A percentile compares a stretch with the other conserved stretches of the same genome.
Evolutionary conservation across 2,113 vertebrate species (phyloP).

Genomic region (Microtus richardsoni): DNA sequence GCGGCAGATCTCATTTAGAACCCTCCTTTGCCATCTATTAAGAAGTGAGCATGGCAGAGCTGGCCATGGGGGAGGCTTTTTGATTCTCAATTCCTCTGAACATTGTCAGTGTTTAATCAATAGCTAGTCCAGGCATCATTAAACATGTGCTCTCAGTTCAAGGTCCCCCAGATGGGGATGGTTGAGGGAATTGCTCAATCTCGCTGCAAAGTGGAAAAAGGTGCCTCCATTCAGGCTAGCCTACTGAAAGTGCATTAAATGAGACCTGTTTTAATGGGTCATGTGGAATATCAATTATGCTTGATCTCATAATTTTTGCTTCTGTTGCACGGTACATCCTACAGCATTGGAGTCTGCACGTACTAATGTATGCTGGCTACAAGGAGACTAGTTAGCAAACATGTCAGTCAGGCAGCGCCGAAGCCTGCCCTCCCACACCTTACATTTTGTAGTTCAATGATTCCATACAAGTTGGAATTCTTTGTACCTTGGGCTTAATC

Average conservation of each 20-base stretch:
- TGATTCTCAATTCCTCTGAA: conserved; percentile 84
- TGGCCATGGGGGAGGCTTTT: conserved; percentile 80
- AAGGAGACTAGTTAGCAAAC: conserved; percentile 64
- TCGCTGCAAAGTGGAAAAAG: conserved; percentile 66
- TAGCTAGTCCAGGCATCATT: conserved; percentile 80
- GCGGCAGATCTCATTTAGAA: conserved; percentile 78
- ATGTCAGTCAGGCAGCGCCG: conserved; percentile 54
- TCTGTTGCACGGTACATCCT: conserved; percentile 32
- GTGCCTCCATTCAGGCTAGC: conserved; percentile 58
- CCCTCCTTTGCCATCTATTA: conserved; percentile 83
- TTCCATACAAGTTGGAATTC: conserved; percentile 58
- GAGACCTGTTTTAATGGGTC: conserved; percentile 64
- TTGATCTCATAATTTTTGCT: conserved; percentile 71
- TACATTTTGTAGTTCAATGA: conserved; percentile 54
- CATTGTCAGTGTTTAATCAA: conserved; percentile 84
- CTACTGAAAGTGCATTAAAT: conserved; percentile 68
- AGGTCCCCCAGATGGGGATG: conserved; percentile 67
- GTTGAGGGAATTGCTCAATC: conserved; percentile 76
- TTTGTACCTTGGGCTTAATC: conserved; percentile 29
- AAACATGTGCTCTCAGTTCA: conserved; percentile 78
- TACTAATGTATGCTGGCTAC: conserved; percentile 65
- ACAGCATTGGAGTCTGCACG: conserved; percentile 36
- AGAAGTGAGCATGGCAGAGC: conserved; percentile 77
- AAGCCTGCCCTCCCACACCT: conserved; percentile 25
- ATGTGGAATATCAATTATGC: conserved; percentile 70